Conservation (phyloP, 2,797 vertebrate genomes). For the Orestias chungarensis region DNA sequence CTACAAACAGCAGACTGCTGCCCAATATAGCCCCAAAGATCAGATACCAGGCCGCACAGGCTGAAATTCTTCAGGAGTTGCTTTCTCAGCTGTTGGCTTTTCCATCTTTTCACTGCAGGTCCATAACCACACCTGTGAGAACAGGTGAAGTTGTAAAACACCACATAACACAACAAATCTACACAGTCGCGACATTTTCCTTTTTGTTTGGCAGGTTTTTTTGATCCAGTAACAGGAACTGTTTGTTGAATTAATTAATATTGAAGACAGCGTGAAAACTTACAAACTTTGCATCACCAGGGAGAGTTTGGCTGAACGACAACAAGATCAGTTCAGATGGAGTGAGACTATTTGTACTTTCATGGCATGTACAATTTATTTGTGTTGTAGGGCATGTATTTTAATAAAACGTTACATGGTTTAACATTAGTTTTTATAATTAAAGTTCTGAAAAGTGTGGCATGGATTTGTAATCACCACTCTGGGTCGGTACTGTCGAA, state of each 20-base stretch:
- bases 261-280: conserved; percentile 12
- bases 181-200: background rate
- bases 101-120: conserved; percentile 33
- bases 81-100: conserved; percentile 60
- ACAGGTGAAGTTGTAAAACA: background rate
- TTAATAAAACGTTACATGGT: background rate
- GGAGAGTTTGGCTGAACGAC: conserved; percentile 45
- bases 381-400: too few species aligned
- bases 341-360: conserved; percentile 19
- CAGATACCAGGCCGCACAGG: conserved; percentile 48
- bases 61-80: conserved; percentile 43
- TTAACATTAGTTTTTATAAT: background rate
- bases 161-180: background rate
- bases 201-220: conserved; percentile 11
- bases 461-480: background rate
- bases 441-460: background rate
- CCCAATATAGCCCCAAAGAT: conserved; percentile 66
- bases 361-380: background rate
- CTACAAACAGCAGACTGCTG: conserved; percentile 35
- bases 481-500: background rate
- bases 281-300: conserved; percentile 34
- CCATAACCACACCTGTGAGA: background rate
- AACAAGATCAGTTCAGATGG: conserved; percentile 27
- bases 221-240: conserved; percentile 16
- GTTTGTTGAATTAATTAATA: conserved; percentile 23